phyloP scores from a whole-genome alignment of 2,797 vertebrate species.

The Sebastes elongatus region DNA sequence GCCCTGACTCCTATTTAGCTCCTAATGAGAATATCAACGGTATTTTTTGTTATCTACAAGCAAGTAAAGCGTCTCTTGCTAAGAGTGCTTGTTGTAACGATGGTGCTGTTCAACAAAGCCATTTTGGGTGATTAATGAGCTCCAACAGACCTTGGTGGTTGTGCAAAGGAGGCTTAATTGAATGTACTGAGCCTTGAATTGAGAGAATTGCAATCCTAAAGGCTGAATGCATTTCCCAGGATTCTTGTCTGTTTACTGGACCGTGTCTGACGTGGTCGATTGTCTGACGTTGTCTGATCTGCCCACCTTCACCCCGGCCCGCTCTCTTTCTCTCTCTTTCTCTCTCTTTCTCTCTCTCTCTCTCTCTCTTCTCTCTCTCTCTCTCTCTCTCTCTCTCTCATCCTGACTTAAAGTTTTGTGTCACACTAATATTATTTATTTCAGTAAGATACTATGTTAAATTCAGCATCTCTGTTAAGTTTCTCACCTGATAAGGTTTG shows the following conservation, averaged over 20 bases:
- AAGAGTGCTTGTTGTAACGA: slow-evolving; percentile 3
- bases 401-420: slow-evolving; percentile 16
- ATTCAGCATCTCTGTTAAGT: slow-evolving; percentile 58
- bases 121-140: slow-evolving; percentile 50
- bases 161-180: slow-evolving; percentile 48
- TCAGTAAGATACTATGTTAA: slow-evolving; percentile 63
- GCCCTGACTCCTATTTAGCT: neutral
- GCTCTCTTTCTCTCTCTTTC: neutral
- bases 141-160: slow-evolving; percentile 23
- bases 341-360: neutral
- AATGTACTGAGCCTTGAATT: slow-evolving; percentile 48
- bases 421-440: slow-evolving; percentile 84
- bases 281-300: slow-evolving; percentile 41
- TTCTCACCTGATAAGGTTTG: slow-evolving; percentile 67
- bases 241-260: slow-evolving; percentile 51
- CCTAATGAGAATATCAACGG: neutral
- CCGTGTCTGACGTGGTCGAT: slow-evolving; percentile 36
- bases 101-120: slow-evolving; percentile 30
- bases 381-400: slow-evolving; percentile 9
- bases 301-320: neutral
- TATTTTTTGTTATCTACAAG: neutral
- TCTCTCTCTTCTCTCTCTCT: neutral
- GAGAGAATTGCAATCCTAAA: slow-evolving; percentile 39
- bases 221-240: slow-evolving; percentile 43
- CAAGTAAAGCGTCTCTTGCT: slow-evolving; percentile 5